Conservation (phyloP, 23 tunicate species). For the Ciona savignyi region DNA sequence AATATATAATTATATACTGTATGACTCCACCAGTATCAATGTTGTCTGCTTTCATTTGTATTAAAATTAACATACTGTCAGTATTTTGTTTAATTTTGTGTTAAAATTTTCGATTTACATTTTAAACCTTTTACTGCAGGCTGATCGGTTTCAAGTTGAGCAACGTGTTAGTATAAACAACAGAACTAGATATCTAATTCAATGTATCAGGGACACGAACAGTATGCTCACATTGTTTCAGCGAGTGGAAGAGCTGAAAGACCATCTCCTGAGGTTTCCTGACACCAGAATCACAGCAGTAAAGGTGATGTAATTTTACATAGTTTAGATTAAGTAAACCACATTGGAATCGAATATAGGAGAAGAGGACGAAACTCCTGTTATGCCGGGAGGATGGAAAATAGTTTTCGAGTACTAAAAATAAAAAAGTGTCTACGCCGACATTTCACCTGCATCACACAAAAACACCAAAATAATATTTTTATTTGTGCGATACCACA, state of each 20-base stretch:
- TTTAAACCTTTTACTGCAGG: not conserved
- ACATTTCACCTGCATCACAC: too few relatives aligned
- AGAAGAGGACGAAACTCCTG: too few relatives aligned
- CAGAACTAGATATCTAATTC: slow-evolving; percentile 36
- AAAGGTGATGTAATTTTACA: slow-evolving; percentile 49
- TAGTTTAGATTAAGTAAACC: too few relatives aligned
- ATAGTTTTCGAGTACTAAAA: too few relatives aligned
- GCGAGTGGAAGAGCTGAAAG: slow-evolving; percentile 48
- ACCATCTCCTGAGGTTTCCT: slow-evolving; percentile 74
- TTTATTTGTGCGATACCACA: too few relatives aligned
- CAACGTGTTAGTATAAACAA: slow-evolving; percentile 49
- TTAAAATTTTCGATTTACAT: not conserved
- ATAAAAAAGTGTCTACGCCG: too few relatives aligned
- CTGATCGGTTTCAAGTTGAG: slow-evolving; percentile 18
- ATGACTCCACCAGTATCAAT: too few relatives aligned
- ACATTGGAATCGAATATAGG: too few relatives aligned
- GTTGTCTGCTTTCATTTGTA: not conserved
- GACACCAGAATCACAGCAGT: slow-evolving; percentile 86
- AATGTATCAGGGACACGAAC: slow-evolving; percentile 22
- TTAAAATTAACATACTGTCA: not conserved
- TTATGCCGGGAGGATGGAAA: too few relatives aligned
- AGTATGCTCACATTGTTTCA: slow-evolving; percentile 12
- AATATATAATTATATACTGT: too few relatives aligned
- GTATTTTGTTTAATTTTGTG: not conserved
- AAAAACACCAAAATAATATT: too few relatives aligned